phyloP scores from a whole-genome alignment of 2,797 vertebrate species.

The Eulemur mongoz region DNA sequence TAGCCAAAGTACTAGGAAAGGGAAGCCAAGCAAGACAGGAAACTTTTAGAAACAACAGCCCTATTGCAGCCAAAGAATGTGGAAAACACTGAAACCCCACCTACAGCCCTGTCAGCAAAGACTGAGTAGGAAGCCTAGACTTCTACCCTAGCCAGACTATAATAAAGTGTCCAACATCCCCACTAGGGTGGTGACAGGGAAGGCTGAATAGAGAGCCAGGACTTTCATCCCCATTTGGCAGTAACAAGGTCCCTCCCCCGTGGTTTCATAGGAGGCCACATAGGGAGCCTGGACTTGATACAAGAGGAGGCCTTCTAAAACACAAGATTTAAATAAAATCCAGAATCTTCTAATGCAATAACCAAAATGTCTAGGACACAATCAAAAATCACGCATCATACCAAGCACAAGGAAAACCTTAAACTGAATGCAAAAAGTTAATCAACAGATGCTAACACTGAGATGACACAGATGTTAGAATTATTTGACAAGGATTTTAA shows the following conservation, averaged over 20 bases:
- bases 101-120: neutral
- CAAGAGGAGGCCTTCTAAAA: neutral
- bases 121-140: neutral
- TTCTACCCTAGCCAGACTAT: neutral
- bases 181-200: neutral
- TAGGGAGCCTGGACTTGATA: neutral
- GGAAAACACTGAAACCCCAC: neutral
- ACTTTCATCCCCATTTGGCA: neutral
- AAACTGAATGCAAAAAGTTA: neutral
- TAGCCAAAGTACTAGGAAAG: neutral
- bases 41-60: neutral
- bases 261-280: neutral
- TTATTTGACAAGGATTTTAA: conserved; percentile 14
- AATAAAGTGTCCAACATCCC: neutral
- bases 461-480: neutral
- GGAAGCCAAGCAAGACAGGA: neutral
- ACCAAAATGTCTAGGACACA: neutral
- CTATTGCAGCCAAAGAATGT: neutral
- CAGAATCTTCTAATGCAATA: conserved; percentile 5
- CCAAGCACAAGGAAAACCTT: neutral
- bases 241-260: neutral
- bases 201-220: neutral
- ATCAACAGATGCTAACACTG: neutral
- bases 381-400: neutral
- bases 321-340: neutral